Conservation (phyloP, 2,113 vertebrate species). For the Hippopotamus amphibius region DNA sequence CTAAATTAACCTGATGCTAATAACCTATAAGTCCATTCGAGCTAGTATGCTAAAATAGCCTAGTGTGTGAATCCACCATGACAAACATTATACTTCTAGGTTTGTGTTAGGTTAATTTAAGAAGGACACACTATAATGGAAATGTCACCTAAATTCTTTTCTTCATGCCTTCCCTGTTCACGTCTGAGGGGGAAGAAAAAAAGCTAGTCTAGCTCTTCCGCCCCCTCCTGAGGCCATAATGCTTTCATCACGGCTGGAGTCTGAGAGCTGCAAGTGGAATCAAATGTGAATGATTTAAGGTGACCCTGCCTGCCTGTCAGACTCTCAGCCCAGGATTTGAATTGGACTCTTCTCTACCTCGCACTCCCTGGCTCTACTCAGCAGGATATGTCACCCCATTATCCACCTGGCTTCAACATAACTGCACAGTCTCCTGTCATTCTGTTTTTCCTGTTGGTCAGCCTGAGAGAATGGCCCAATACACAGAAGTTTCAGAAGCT, state of each 20-base stretch:
- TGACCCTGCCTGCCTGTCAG: not conserved
- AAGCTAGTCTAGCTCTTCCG: not conserved
- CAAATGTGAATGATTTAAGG: slow-evolving; percentile 55
- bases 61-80: not conserved
- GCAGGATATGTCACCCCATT: not conserved
- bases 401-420: not conserved
- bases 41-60: not conserved
- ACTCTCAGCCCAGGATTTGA: not conserved
- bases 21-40: not conserved
- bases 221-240: slow-evolving; percentile 53
- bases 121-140: not conserved
- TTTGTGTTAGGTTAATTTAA: not conserved
- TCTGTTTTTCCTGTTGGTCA: not conserved
- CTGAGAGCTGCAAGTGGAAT: not conserved
- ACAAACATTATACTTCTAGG: not conserved
- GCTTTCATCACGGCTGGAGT: slow-evolving; percentile 46
- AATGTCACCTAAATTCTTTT: slow-evolving; percentile 30
- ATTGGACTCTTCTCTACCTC: not conserved
- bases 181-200: not conserved
- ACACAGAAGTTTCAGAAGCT: not conserved
- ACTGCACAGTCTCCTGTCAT: not conserved
- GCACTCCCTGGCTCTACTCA: slow-evolving; percentile 7
- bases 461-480: not conserved
- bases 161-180: not conserved
- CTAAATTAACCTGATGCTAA: not conserved